Base-by-base conservation (phyloP, 2,888 invertebrate genomes). In the Brenthis daphne region DNA sequence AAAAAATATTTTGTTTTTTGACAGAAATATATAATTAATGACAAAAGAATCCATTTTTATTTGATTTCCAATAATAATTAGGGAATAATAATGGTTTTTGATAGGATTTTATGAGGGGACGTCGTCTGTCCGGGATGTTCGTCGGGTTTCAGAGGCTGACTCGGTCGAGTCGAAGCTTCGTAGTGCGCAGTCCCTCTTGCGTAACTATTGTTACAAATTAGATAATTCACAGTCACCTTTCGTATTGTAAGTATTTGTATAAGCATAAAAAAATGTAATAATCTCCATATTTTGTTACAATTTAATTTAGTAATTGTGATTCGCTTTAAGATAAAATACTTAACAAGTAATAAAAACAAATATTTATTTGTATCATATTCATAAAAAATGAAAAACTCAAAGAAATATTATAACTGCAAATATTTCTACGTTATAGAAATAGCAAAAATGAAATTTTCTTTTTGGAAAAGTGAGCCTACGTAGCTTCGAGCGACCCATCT, bases 181-280 rank as follows among this genome's bases (percentile, higher is more conserved):
- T 89, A 89, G 72, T 83, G 84, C 81, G 75, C 79, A 83, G 85
- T 85, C 86, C 87, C 90, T 88, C 90, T 92, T 92, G 92, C 92
- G 91, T 92, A 92, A 92, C 90, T 86, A 87, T 85, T 85, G 84
- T 85, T 83, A 76, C 77, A 80, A 82, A 83, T 82, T 83, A 76
- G 79, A 80, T 76, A 77, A 78, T 76, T 75, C 74, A 65, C 71
- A 53, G 65, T 65, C 56, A 55, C 57, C 63, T 56, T 51, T 14
- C n/a, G n/a, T 57, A 57, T 37, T 57, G 47, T 50, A 16, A 13
- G 5, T 48, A 58, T 70, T 57, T 53, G 47, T 60, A 64, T 55
- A 64, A 33, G 5, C 16, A 57, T 50, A 43, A 48, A 48, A 12
- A 29, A 14, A 33, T 53, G 6, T 63, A 53, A 33, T 14, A 20